These are phyloP conservation scores for Campoletis sonorensis DNA, from an alignment of 1,140 invertebrate species.

Conservation along the genomic window DNA sequence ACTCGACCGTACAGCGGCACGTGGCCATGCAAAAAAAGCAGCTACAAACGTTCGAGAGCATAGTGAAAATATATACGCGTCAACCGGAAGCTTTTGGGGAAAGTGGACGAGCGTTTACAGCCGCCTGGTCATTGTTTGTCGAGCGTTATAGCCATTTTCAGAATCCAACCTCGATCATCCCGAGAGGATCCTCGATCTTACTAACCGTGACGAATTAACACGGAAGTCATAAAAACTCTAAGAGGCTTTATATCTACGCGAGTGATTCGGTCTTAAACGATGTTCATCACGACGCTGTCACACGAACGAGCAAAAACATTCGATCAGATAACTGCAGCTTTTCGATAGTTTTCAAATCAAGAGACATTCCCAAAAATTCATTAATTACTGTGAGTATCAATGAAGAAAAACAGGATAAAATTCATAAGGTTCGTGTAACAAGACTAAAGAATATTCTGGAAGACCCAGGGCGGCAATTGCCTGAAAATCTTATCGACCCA, in stretches of 20 bases:
- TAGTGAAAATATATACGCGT: slow-evolving; percentile 6
- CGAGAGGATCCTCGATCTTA: not conserved
- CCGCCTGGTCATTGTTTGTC: slow-evolving; percentile 17
- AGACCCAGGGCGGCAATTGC: slow-evolving; percentile 11
- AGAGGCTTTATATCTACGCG: not conserved
- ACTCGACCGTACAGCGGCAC: slow-evolving; percentile 7
- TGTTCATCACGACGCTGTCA: too few species aligned
- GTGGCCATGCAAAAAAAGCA: slow-evolving; percentile 7
- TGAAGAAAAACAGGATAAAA: not conserved
- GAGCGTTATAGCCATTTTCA: not conserved
- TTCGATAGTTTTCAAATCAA: not conserved
- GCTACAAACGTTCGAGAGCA: not conserved
- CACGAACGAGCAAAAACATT: too few species aligned
- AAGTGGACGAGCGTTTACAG: slow-evolving; percentile 22
- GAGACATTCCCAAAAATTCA: too few species aligned
- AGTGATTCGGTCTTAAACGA: slow-evolving; percentile 1
- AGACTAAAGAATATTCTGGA: not conserved
- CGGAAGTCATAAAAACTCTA: slow-evolving; percentile 25
- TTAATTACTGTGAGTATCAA: too few species aligned
- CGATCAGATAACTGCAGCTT: not conserved
- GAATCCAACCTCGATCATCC: not conserved
- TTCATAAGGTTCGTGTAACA: slow-evolving; percentile 4
- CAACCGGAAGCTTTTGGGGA: slow-evolving; percentile 16
- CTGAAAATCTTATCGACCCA: not conserved
- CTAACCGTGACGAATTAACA: slow-evolving; percentile 21